Evolutionary conservation across 2,113 vertebrate species (phyloP).

Genomic region (Scomber colias): DNA sequence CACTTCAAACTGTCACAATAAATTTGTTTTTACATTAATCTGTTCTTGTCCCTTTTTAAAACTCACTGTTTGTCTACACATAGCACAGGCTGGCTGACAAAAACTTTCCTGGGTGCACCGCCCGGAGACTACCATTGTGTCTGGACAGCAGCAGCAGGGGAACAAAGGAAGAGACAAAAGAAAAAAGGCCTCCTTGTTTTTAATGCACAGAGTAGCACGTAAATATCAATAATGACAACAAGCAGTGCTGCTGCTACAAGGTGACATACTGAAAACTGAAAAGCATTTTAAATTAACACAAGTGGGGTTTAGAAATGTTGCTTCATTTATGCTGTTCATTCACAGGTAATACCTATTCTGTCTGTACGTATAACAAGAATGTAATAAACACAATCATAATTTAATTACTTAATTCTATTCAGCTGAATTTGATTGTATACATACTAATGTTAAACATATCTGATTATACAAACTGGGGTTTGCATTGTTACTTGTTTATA

Average conservation of each 20-base stretch:
- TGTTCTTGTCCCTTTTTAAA: too few relatives aligned
- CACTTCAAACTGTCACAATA: not conserved
- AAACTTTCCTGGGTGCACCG: slow-evolving; percentile 59
- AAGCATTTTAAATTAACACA: not conserved
- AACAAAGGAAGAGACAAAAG: slow-evolving; percentile 72
- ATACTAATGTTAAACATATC: too few relatives aligned
- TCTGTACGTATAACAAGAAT: not conserved
- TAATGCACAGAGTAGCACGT: slow-evolving; percentile 17
- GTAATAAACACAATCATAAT: not conserved
- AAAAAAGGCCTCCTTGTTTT: slow-evolving; percentile 32
- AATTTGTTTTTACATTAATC: not conserved
- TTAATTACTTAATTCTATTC: not conserved
- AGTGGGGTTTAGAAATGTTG: not conserved
- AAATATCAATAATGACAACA: slow-evolving; percentile 27
- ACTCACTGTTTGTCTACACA: not conserved
- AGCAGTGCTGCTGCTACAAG: not conserved
- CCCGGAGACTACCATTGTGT: slow-evolving; percentile 68
- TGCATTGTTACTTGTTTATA: not conserved
- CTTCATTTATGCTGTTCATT: not conserved
- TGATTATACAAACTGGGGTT: too few relatives aligned
- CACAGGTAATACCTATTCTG: not conserved
- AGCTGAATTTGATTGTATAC: not conserved
- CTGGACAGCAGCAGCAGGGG: slow-evolving; percentile 62
- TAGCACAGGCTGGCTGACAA: not conserved
- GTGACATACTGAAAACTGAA: not conserved